phyloP scores from a whole-genome alignment of 2,113 vertebrate species.

The Philantomba maxwellii region DNA sequence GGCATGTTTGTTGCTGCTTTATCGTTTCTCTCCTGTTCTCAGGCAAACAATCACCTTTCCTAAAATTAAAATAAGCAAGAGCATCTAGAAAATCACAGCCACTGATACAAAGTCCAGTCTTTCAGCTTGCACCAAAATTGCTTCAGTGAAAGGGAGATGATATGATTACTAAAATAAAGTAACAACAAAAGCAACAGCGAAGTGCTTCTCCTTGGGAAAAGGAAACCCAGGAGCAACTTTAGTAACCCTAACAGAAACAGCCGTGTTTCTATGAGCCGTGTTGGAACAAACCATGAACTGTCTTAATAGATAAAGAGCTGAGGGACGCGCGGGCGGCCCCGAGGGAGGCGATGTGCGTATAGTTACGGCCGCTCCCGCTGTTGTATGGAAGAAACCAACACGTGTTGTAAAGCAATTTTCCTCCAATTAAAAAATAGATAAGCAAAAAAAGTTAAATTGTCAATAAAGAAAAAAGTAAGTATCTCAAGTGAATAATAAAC shows the following conservation, averaged over 20 bases:
- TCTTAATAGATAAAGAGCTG: not conserved
- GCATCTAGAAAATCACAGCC: not conserved
- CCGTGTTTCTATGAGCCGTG: fast-evolving
- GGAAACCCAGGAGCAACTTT: not conserved
- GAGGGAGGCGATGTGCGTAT: fast-evolving
- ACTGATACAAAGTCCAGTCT: not conserved
- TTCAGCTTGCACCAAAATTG: not conserved
- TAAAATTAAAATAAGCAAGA: not conserved
- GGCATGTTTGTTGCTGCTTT: not conserved
- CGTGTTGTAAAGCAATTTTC: not conserved
- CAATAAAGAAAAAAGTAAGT: not conserved
- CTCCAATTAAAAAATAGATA: not conserved
- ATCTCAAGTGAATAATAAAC: not conserved
- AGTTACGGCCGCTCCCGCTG: fast-evolving
- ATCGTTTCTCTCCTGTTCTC: not conserved
- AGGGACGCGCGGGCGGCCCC: not conserved
- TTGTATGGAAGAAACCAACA: not conserved
- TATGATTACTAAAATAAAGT: not conserved
- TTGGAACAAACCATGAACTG: not conserved
- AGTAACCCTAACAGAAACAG: not conserved
- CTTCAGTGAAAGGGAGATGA: not conserved
- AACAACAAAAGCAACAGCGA: not conserved
- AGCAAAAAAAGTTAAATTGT: not conserved
- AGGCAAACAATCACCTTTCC: not conserved
- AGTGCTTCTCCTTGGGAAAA: not conserved